A percentile compares a stretch with the other conserved stretches of the same genome.
Evolutionary conservation across 2,888 invertebrate genomes (phyloP).

Genomic region (Hemistola chrysoprasaria): DNA sequence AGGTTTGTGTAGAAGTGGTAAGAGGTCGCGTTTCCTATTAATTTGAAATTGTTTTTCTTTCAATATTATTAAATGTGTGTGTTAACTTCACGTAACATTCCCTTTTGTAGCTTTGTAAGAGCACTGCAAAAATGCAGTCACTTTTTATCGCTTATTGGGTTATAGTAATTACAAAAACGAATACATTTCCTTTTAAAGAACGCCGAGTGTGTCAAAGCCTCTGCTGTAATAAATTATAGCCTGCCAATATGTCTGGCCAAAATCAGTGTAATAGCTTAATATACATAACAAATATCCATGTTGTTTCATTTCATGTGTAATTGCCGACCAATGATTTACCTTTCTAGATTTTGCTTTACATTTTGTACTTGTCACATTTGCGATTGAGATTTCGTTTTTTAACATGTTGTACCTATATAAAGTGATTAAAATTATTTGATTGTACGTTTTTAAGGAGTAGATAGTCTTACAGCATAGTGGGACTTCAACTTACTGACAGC

Average conservation of each 20-base stretch:
- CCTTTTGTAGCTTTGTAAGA: constrained; percentile 21
- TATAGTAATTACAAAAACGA: constrained; percentile 47
- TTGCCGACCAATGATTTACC: neutral
- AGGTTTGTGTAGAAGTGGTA: too few relatives aligned
- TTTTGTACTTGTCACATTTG: too few relatives aligned
- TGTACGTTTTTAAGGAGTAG: too few relatives aligned
- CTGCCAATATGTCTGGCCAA: constrained; percentile 42
- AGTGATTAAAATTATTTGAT: too few relatives aligned
- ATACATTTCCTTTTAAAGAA: constrained; percentile 51
- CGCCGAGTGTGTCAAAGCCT: constrained; percentile 31
- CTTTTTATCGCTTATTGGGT: constrained; percentile 33
- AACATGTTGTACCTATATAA: too few relatives aligned
- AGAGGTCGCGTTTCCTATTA: too few relatives aligned
- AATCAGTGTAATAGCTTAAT: constrained; percentile 40
- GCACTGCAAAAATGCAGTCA: constrained; percentile 22
- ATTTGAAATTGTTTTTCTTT: constrained; percentile 12
- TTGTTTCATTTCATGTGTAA: neutral
- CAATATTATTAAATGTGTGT: neutral
- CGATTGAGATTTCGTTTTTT: too few relatives aligned
- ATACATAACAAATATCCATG: constrained; percentile 28
- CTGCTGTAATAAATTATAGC: constrained; percentile 43
- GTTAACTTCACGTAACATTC: constrained; percentile 1
- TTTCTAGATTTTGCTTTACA: constrained; percentile 3
- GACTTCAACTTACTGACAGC: too few relatives aligned
- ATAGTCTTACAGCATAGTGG: too few relatives aligned